These are phyloP conservation scores for Megalops atlanticus DNA, from an alignment of 2,113 vertebrate species.

Conservation along the genomic window DNA sequence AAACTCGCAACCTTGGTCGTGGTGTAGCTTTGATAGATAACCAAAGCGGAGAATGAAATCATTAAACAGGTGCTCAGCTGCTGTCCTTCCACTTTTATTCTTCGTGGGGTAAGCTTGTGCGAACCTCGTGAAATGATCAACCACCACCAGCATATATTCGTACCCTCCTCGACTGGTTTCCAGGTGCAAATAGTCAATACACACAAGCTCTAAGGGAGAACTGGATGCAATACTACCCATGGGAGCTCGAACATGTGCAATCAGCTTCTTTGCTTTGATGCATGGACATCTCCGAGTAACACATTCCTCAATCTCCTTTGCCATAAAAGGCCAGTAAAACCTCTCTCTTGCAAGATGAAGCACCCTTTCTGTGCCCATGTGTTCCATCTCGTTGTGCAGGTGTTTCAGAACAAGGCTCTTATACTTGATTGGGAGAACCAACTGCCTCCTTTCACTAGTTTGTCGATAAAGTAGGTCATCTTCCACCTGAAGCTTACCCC, in stretches of 20 bases:
- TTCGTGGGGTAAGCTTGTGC: conserved; percentile 30
- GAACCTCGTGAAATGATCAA: conserved; percentile 42
- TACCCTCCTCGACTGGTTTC: background rate
- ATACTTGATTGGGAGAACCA: conserved; percentile 17
- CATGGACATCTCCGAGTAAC: conserved; percentile 11
- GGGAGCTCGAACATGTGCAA: background rate
- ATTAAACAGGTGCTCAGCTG: conserved; percentile 32
- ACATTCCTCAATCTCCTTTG: conserved; percentile 16
- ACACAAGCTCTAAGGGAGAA: conserved; percentile 26
- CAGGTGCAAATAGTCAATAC: too few relatives aligned
- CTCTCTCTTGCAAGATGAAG: background rate
- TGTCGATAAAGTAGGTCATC: background rate
- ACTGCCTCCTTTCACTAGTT: conserved; percentile 1
- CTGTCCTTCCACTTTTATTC: conserved; percentile 31
- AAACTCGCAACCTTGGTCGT: conserved; percentile 34
- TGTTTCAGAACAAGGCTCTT: background rate
- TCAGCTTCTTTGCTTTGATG: background rate
- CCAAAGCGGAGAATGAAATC: conserved; percentile 40
- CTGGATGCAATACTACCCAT: conserved; percentile 21
- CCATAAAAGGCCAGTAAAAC: conserved; percentile 37
- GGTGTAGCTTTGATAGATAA: conserved; percentile 33
- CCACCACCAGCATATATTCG: conserved; percentile 26
- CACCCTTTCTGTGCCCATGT: background rate
- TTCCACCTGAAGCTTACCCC: conserved; percentile 23
- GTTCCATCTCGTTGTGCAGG: conserved; percentile 7